These are phyloP conservation scores for Boleophthalmus pectinirostris DNA, from an alignment of 2,113 vertebrate species.

Conservation along the genomic window DNA sequence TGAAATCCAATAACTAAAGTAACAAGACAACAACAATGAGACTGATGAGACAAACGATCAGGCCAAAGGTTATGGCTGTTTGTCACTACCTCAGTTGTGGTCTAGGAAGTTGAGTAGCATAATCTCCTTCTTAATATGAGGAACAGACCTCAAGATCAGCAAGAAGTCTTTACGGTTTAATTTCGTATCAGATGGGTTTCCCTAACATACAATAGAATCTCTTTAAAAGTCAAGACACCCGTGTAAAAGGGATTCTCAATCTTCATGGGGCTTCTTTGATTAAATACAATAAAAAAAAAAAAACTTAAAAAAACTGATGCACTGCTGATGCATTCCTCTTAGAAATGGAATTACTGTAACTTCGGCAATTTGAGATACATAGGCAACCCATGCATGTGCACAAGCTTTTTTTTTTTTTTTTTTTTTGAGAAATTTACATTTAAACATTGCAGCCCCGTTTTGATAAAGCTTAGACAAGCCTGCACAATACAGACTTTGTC, in stretches of 20 bases:
- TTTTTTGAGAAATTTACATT: neutral
- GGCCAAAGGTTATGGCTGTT: neutral
- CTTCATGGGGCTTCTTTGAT: too few relatives aligned
- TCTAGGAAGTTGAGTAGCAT: neutral
- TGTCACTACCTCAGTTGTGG: neutral
- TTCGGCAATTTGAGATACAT: too few relatives aligned
- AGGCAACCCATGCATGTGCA: neutral
- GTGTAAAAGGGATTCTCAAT: neutral
- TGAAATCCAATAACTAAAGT: conserved; percentile 25
- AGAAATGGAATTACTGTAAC: too few relatives aligned
- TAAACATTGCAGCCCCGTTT: neutral
- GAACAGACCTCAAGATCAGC: too few relatives aligned
- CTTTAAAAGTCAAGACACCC: neutral
- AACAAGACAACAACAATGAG: conserved; percentile 21
- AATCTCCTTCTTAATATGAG: too few relatives aligned
- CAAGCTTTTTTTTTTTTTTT: neutral
- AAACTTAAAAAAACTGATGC: too few relatives aligned
- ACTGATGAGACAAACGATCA: neutral
- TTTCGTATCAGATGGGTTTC: neutral
- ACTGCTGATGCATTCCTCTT: too few relatives aligned
- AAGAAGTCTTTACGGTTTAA: neutral
- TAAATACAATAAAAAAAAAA: too few relatives aligned
- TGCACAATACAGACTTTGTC: neutral
- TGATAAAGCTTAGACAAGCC: neutral
- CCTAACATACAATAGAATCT: neutral